Base-by-base conservation (phyloP, 2,888 invertebrate species). In the Nebria salina region DNA sequence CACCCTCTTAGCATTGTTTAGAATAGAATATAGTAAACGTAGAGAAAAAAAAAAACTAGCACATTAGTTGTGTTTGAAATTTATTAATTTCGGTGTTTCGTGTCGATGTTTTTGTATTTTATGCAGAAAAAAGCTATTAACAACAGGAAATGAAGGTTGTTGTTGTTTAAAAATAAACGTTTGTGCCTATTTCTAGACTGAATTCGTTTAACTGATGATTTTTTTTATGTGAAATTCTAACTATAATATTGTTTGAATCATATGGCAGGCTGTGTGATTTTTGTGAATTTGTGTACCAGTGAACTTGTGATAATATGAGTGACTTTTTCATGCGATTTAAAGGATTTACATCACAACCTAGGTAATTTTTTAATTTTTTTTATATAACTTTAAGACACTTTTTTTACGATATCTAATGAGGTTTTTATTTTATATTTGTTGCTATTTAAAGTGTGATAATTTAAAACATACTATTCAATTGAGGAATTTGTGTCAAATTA, bases 131-230 rank as follows among this genome's bases (percentile, higher is more conserved):
- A 80, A 80, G 70, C 75, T 20, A 80, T 80, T 75, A 75, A n/a
- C 20, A n/a, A 64, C 80, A 80, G 80, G 80, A 80, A 80, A 80
- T 80, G 80, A 75, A 72, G 34, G 43, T 75, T 68, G 78, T 20
- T 79, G 78, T 15, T 25, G n/a, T 75, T 68, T 75, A 70, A 68
- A 70, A 74, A 73, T 70, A 70, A 26, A 20, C 70, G 70, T 70
- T 66, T 70, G 70, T n/a, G 54, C 34, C 70, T 70, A 70, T 70
- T 70, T 70, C 11, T 70, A 70, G 70, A 26, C 70, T 11, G 20
- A 11, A 34, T 15, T 70, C 34, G 11, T 70, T 70, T 34, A 34
- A 34, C 34, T 34, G 34, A 34, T 34, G 34, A 34, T 34, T 54
- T 54, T 54, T 54, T 43, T 54, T 8, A 54, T 54, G 54, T 54